Evolutionary conservation across 2,113 vertebrate genomes (phyloP).

Genomic region (Carassius carassius): DNA sequence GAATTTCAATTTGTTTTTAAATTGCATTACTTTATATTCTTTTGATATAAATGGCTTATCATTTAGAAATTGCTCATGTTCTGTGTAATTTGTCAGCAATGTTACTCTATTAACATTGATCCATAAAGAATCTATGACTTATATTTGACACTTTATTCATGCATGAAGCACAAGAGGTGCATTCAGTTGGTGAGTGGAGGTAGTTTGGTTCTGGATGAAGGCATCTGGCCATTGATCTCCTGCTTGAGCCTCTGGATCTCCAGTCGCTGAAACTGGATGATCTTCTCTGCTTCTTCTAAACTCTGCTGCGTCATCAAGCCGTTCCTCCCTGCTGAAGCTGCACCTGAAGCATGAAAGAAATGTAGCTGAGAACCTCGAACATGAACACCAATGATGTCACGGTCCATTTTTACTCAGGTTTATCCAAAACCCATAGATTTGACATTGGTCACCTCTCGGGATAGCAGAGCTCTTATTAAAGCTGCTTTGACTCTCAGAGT

Average conservation of each 20-base stretch:
- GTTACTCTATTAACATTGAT: neutral
- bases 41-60: neutral
- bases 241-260: conserved; percentile 78
- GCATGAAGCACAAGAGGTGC: neutral
- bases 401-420: neutral
- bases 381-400: neutral
- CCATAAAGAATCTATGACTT: neutral
- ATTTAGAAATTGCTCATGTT: neutral
- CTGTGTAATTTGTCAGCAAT: neutral
- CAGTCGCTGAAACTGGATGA: conserved; percentile 80
- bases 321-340: neutral
- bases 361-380: neutral
- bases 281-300: conserved; percentile 74
- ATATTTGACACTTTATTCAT: neutral
- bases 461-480: conserved; percentile 47
- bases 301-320: conserved; percentile 67
- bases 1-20: neutral
- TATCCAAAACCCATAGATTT: neutral
- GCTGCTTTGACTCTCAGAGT: conserved; percentile 48
- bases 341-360: neutral
- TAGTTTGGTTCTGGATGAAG: conserved; percentile 56
- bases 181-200: conserved; percentile 56
- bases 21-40: neutral
- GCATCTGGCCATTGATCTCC: conserved; percentile 68
- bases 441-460: conserved; percentile 64